Conservation (phyloP, 1,140 invertebrate species). For the Zaprionus capensis region DNA sequence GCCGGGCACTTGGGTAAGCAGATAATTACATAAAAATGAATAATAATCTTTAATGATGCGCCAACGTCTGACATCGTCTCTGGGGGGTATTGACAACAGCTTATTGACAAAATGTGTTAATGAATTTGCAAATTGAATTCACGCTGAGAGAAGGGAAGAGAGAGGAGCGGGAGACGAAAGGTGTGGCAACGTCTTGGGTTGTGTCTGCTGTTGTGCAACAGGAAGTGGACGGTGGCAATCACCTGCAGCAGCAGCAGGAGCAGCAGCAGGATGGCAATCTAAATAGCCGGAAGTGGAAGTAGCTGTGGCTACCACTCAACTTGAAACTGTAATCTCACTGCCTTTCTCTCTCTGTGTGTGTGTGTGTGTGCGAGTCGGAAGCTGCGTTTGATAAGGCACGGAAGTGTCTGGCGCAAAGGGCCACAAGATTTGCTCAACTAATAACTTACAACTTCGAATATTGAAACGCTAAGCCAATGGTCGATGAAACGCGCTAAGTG, state of each 20-base stretch:
- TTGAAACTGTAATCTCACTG: conserved; percentile 36
- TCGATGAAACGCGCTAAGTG: conserved; percentile 58
- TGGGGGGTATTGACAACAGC: conserved; percentile 66
- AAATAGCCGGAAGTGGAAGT: conserved; percentile 68
- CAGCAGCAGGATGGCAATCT: conserved; percentile 67
- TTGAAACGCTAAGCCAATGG: conserved; percentile 36
- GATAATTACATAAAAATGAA: conserved; percentile 82
- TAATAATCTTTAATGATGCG: conserved; percentile 70
- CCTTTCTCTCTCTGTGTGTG: conserved; percentile 40
- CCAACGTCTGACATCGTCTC: conserved; percentile 43
- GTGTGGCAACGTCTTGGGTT: not conserved
- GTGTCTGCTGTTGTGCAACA: conserved; percentile 18
- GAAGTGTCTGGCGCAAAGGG: conserved; percentile 47
- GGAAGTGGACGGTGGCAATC: conserved; percentile 55
- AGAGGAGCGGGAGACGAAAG: not conserved
- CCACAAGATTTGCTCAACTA: conserved; percentile 42
- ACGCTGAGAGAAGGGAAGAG: not conserved
- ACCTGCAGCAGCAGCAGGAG: conserved; percentile 43
- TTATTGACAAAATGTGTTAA: conserved; percentile 81
- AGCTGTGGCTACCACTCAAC: conserved; percentile 37
- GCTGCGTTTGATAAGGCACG: conserved; percentile 70
- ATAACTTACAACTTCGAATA: conserved; percentile 22
- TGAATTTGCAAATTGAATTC: conserved; percentile 78
- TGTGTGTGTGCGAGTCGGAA: conserved; percentile 60
- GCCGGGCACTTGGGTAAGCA: conserved; percentile 54